A percentile compares a stretch with the other conserved stretches of the same genome.
phyloP scores from a whole-genome alignment of 2,797 vertebrate species.

The Gallirallus australis region DNA sequence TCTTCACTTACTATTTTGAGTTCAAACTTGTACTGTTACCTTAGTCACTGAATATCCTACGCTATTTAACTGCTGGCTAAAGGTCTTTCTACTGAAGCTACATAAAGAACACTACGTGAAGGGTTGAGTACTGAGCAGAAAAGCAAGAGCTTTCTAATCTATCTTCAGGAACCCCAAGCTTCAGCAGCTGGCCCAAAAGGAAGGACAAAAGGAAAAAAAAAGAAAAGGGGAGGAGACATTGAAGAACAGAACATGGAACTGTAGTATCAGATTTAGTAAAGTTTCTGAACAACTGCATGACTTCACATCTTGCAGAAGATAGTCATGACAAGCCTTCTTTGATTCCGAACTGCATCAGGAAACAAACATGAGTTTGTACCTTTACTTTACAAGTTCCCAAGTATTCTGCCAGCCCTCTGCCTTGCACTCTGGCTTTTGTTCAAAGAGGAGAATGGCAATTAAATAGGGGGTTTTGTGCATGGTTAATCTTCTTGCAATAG shows the following conservation, averaged over 20 bases:
- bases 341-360: constrained; percentile 22
- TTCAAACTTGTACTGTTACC: not conserved
- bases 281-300: not conserved
- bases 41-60: not conserved
- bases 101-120: not conserved
- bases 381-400: not conserved
- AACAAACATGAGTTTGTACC: constrained; percentile 26
- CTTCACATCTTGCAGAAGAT: not conserved
- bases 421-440: constrained; percentile 21
- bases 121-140: not conserved
- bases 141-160: not conserved
- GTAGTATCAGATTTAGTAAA: not conserved
- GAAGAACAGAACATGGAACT: not conserved
- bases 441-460: constrained; percentile 32
- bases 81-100: not conserved
- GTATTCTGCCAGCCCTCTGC: not conserved
- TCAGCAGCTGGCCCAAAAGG: not conserved
- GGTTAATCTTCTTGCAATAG: not conserved
- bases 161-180: not conserved
- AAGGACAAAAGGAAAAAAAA: not conserved
- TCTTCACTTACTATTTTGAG: not conserved
- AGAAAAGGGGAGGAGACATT: not conserved
- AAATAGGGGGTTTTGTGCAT: not conserved
- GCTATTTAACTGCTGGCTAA: not conserved
- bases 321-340: not conserved